Conservation (phyloP, 2,797 vertebrate genomes). For the Leucoraja ocellata region DNA sequence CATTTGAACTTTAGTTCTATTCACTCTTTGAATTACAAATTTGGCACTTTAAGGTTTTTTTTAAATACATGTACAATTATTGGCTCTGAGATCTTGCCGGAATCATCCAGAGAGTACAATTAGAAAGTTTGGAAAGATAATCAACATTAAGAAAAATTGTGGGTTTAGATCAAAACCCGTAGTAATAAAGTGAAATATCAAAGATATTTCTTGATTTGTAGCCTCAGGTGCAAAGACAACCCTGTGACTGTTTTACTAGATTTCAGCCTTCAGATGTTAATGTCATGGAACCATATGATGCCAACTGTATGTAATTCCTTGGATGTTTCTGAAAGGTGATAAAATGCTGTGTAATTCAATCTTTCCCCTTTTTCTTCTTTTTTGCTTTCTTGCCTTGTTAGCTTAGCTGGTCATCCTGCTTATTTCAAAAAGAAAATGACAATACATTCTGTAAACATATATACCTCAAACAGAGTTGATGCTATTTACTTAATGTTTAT, state of each 20-base stretch:
- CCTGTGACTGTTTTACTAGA: background rate
- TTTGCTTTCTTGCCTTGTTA: background rate
- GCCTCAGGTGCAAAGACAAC: background rate
- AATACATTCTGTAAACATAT: background rate
- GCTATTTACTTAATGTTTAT: background rate
- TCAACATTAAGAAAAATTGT: background rate
- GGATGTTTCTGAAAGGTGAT: background rate
- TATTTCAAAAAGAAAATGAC: background rate
- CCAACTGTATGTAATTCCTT: background rate
- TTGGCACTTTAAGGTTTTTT: background rate
- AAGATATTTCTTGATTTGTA: background rate
- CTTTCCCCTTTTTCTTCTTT: background rate
- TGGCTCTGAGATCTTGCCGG: background rate
- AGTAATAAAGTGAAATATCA: background rate
- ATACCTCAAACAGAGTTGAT: background rate
- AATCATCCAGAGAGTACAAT: background rate
- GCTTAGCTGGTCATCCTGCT: background rate
- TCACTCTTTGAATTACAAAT: background rate
- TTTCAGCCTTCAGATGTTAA: background rate
- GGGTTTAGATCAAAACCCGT: background rate
- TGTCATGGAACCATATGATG: background rate
- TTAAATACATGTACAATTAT: background rate
- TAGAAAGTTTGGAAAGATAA: background rate
- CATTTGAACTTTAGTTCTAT: no score
- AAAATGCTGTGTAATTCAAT: background rate